Conservation (phyloP, 2,888 invertebrate genomes). For the Dynastes maya region DNA sequence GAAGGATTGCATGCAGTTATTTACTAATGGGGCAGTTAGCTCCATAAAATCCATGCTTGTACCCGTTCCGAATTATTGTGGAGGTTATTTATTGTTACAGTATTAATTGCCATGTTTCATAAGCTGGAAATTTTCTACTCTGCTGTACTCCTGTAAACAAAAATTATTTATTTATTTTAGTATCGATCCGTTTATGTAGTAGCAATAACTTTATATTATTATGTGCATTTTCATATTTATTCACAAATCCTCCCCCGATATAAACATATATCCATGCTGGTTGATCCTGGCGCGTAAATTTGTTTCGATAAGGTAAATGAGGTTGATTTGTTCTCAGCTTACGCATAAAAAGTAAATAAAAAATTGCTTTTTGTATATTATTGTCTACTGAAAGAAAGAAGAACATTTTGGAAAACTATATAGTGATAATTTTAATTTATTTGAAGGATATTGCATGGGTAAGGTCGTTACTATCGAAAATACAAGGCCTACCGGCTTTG, state of each 20-base stretch:
- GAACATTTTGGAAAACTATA: too few species aligned
- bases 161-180: constrained; percentile 37
- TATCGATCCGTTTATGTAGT: neutral
- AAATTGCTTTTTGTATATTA: too few species aligned
- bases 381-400: too few species aligned
- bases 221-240: neutral
- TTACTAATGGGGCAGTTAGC: constrained; percentile 65
- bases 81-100: constrained; percentile 60
- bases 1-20: constrained; percentile 63
- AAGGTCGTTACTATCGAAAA: too few species aligned
- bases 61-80: constrained; percentile 61
- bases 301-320: neutral
- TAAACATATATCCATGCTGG: neutral
- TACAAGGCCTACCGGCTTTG: too few species aligned
- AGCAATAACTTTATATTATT: constrained; percentile 16
- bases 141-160: constrained; percentile 13
- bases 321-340: neutral
- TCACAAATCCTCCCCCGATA: neutral
- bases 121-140: constrained; percentile 46
- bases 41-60: constrained; percentile 61
- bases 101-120: constrained; percentile 58
- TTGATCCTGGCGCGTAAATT: neutral
- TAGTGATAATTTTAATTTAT: too few species aligned
- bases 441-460: too few species aligned
- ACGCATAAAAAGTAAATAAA: too few species aligned